Evolutionary conservation across 2,113 vertebrate species (phyloP).

Genomic region (Ceratotherium simum): DNA sequence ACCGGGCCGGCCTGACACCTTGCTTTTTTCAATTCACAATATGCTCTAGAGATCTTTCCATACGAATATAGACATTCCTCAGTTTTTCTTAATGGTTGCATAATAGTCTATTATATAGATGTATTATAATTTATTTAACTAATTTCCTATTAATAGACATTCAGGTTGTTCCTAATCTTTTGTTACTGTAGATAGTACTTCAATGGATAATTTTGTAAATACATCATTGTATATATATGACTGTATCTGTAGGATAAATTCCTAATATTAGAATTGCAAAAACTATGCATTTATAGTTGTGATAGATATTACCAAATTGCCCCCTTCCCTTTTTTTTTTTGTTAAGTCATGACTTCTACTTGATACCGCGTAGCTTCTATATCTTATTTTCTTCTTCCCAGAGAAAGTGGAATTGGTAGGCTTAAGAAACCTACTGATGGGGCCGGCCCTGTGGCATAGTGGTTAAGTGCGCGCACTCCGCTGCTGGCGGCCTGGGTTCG

Average conservation of each 20-base stretch:
- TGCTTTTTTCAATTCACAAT: constrained; percentile 40
- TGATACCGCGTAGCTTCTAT: background rate
- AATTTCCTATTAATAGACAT: constrained; percentile 50
- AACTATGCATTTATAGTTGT: constrained; percentile 28
- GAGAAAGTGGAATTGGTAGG: constrained; percentile 26
- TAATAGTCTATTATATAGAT: constrained; percentile 48
- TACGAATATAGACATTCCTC: constrained; percentile 42
- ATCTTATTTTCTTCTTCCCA: background rate
- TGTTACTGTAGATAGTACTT: constrained; percentile 39
- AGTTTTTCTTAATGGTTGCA: constrained; percentile 5
- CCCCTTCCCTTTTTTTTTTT: background rate
- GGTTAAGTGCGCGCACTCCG: too few species aligned
- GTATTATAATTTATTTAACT: background rate
- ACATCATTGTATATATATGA: background rate
- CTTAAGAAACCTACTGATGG: background rate
- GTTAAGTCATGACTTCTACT: constrained; percentile 34
- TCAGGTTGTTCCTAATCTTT: constrained; percentile 36
- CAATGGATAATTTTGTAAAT: constrained; percentile 59
- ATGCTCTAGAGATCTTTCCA: constrained; percentile 20
- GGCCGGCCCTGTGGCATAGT: too few species aligned
- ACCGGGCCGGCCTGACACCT: too few species aligned
- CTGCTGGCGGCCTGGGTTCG: too few species aligned
- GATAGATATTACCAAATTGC: constrained; percentile 23
- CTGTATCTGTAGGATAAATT: constrained; percentile 37
- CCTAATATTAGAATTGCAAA: constrained; percentile 13